These are phyloP conservation scores for Bungarus multicinctus DNA, from an alignment of 2,113 vertebrate genomes.

Conservation along the genomic window DNA sequence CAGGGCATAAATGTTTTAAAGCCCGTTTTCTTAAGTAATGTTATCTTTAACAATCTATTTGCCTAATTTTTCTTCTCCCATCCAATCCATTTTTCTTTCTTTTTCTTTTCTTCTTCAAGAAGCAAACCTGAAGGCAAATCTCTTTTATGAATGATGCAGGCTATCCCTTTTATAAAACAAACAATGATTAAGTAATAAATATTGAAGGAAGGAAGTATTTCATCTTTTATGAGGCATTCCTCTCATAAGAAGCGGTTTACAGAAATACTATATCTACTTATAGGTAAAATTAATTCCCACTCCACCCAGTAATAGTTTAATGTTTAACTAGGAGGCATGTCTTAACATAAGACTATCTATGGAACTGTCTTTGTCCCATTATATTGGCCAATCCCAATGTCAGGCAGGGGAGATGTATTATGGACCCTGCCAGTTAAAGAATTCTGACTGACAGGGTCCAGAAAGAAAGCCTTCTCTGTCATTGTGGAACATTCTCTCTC, in stretches of 20 bases:
- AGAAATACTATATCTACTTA: not conserved
- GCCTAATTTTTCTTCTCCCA: too few species aligned
- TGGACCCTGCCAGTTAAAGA: not conserved
- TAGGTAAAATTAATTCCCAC: not conserved
- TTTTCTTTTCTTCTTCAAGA: not conserved
- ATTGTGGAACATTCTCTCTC: not conserved
- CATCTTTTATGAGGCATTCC: not conserved
- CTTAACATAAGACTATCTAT: not conserved
- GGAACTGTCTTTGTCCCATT: not conserved
- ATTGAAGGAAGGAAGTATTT: not conserved
- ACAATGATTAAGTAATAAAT: not conserved
- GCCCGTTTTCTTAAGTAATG: not conserved
- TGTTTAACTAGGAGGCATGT: not conserved
- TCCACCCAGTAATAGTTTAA: not conserved
- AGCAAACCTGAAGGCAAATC: not conserved
- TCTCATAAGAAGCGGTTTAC: not conserved
- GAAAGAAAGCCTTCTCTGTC: not conserved
- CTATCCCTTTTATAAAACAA: not conserved
- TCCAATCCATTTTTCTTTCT: not conserved
- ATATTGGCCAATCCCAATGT: not conserved
- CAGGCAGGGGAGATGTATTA: not conserved
- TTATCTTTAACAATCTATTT: not conserved
- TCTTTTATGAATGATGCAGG: not conserved
- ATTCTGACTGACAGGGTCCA: not conserved
- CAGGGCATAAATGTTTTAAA: not conserved